These are phyloP conservation scores for Okamejei kenojei DNA, from an alignment of 2,797 vertebrate genomes.

Conservation along the genomic window DNA sequence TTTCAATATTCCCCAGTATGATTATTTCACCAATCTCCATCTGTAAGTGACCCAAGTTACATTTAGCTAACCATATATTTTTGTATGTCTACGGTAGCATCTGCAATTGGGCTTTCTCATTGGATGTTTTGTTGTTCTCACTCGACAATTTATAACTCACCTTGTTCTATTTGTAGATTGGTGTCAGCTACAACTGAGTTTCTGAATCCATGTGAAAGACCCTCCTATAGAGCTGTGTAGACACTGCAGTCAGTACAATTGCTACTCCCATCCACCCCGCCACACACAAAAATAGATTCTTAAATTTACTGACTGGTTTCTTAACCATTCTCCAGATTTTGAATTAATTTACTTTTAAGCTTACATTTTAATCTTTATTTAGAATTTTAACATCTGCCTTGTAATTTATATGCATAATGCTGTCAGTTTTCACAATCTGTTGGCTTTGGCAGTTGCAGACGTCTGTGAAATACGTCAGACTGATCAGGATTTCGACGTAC, in stretches of 20 bases:
- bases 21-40: too few species aligned
- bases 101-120: not conserved
- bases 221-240: not conserved
- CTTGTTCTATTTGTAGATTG: not conserved
- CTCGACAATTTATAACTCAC: not conserved
- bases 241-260: not conserved
- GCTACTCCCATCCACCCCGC: not conserved
- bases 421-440: not conserved
- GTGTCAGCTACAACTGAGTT: not conserved
- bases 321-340: not conserved
- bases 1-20: too few species aligned
- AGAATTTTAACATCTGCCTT: not conserved
- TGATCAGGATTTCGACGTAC: not conserved
- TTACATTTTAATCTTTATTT: not conserved
- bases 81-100: too few species aligned
- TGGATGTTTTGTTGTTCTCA: too few species aligned
- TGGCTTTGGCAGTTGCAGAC: not conserved
- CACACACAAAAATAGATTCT: not conserved
- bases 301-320: not conserved
- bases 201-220: not conserved
- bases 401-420: not conserved
- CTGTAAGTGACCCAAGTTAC: too few species aligned
- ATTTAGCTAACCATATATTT: too few species aligned
- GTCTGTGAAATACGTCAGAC: not conserved
- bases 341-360: not conserved